phyloP scores from a whole-genome alignment of 2,888 invertebrate genomes.

The Cheilosia urbana region DNA sequence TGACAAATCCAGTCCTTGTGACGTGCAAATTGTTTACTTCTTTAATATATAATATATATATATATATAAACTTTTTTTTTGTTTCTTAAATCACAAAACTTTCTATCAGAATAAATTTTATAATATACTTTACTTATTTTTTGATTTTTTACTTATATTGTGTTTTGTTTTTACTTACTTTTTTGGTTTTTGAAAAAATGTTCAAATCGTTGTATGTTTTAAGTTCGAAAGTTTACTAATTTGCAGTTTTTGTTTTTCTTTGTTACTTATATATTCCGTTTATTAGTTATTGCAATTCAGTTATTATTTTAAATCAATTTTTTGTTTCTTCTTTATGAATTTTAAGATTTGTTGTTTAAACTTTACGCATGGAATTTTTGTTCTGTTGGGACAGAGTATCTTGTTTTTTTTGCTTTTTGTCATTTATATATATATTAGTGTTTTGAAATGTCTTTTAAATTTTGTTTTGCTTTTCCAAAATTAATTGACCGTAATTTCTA shows the following conservation, averaged over 20 bases:
- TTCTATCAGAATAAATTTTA: slow-evolving; percentile 72
- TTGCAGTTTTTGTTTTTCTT: slow-evolving; percentile 35
- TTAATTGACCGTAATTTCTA: slow-evolving; percentile 74
- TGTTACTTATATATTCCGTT: slow-evolving; percentile 33
- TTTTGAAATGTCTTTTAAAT: slow-evolving; percentile 28
- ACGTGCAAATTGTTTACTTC: slow-evolving; percentile 55
- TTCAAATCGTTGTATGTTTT: slow-evolving; percentile 81
- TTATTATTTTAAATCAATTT: slow-evolving; percentile 23
- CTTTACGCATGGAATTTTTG: slow-evolving; percentile 63
- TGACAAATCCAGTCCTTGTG: slow-evolving; percentile 49
- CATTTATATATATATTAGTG: slow-evolving; percentile 38
- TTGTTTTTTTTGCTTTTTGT: slow-evolving; percentile 13
- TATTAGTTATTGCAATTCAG: slow-evolving; percentile 42
- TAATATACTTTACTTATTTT: slow-evolving; percentile 41
- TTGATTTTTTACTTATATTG: slow-evolving; percentile 31
- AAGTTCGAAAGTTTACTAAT: slow-evolving; percentile 80
- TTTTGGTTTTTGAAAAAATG: slow-evolving; percentile 63
- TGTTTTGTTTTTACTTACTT: slow-evolving; percentile 31
- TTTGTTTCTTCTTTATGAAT: slow-evolving; percentile 25
- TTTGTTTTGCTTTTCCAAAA: slow-evolving; percentile 54
- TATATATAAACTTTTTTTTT: slow-evolving; percentile 45
- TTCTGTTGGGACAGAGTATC: slow-evolving; percentile 59
- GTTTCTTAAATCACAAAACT: slow-evolving; percentile 72
- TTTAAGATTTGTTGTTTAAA: slow-evolving; percentile 52
- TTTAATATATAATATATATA: slow-evolving; percentile 25